Percentiles rank a stretch among this genome's conserved stretches.
phyloP scores from a whole-genome alignment of 2,797 vertebrate genomes.

The Cynopterus sphinx region DNA sequence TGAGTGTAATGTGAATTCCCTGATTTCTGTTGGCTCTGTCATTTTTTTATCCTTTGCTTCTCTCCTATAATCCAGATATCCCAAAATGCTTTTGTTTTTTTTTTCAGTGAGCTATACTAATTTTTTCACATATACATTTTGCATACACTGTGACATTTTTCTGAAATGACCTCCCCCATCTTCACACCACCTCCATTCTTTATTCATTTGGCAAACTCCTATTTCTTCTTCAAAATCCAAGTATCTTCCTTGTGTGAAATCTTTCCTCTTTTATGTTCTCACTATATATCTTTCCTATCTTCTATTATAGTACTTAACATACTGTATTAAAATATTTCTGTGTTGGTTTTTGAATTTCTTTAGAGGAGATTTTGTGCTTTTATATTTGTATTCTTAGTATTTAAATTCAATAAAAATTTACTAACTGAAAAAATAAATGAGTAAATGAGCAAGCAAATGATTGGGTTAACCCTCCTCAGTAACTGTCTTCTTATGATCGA shows the following conservation, averaged over 20 bases:
- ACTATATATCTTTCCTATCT: not conserved
- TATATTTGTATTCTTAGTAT: conserved; percentile 26
- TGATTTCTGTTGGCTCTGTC: not conserved
- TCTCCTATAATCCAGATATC: not conserved
- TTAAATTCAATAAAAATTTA: not conserved
- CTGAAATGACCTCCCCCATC: not conserved
- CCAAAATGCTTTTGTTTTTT: not conserved
- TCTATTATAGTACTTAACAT: not conserved
- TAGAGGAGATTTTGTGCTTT: not conserved
- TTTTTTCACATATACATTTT: not conserved
- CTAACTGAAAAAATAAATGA: conserved; percentile 20
- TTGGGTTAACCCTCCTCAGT: not conserved
- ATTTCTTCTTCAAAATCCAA: not conserved
- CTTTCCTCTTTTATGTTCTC: not conserved
- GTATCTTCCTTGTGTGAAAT: not conserved
- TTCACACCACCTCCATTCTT: not conserved
- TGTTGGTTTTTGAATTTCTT: conserved; percentile 40
- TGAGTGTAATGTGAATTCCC: not conserved
- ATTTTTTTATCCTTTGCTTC: not conserved
- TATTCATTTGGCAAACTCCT: not conserved
- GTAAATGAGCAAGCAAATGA: not conserved
- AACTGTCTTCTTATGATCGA: not conserved
- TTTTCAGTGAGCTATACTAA: not conserved
- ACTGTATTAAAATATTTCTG: not conserved
- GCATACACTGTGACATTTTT: not conserved